These are phyloP conservation scores for Hecatera dysodea DNA, from an alignment of 2,888 invertebrate species.

Conservation along the genomic window DNA sequence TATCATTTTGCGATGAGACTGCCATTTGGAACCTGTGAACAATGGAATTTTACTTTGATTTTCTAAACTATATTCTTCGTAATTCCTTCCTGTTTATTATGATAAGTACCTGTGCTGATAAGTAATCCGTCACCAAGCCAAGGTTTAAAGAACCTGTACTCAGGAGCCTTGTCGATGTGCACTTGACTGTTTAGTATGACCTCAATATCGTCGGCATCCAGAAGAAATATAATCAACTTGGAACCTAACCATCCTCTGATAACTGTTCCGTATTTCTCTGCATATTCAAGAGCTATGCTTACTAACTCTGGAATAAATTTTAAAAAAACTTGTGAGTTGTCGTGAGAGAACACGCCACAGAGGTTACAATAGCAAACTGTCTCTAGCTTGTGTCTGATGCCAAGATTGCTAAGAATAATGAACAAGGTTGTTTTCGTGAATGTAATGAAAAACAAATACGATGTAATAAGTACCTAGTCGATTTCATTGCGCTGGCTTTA, in stretches of 20 bases:
- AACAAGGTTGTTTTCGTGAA: background rate
- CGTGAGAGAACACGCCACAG: no score
- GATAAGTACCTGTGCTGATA: constrained; percentile 87
- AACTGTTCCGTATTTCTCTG: constrained; percentile 51
- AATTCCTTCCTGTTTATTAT: background rate
- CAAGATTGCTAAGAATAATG: background rate
- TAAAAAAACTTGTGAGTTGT: background rate
- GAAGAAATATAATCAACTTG: constrained; percentile 91
- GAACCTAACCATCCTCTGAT: constrained; percentile 89
- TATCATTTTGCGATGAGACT: constrained; percentile 95
- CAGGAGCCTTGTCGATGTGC: constrained; percentile 94
- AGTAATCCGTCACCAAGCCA: constrained; percentile 95
- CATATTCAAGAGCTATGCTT: constrained; percentile 4
- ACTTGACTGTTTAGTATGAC: constrained; percentile 93
- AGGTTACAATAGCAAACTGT: background rate
- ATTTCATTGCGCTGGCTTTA: background rate
- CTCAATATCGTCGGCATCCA: constrained; percentile 93
- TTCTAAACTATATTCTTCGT: background rate
- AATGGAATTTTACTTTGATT: background rate
- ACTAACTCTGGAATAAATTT: constrained; percentile 51
- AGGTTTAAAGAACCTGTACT: constrained; percentile 94
- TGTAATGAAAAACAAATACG: background rate
- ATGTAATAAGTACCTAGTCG: background rate
- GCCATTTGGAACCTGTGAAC: constrained; percentile 93
- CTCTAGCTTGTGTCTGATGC: background rate